Evolutionary conservation across 2,797 vertebrate species (phyloP).

Genomic region (Gephyroberyx darwinii): DNA sequence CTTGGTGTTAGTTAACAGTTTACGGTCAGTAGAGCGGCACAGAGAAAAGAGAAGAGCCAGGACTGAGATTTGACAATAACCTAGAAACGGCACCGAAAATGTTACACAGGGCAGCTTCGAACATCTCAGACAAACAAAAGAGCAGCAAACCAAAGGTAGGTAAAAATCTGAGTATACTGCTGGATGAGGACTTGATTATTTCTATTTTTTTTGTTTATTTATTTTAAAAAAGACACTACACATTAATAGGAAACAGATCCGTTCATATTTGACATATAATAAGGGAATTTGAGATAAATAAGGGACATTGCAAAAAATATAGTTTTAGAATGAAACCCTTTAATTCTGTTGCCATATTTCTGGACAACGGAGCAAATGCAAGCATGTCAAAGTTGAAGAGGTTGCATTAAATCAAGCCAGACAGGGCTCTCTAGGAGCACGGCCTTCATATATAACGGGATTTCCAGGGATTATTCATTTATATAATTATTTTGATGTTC

Average conservation of each 20-base stretch:
- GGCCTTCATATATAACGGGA: conserved; percentile 69
- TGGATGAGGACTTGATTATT: too few species aligned
- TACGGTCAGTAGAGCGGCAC: conserved; percentile 36
- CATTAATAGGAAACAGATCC: too few species aligned
- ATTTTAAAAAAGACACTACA: too few species aligned
- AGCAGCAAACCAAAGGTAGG: conserved; percentile 92
- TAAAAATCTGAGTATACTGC: conserved; percentile 1
- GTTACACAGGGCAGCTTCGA: conserved; percentile 93
- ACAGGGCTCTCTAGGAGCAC: conserved; percentile 54
- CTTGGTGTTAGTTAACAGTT: conserved; percentile 50
- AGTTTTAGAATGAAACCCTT: background rate
- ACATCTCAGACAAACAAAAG: conserved; percentile 91
- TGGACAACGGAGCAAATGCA: background rate
- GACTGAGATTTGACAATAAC: conserved; percentile 30
- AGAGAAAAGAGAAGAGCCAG: conserved; percentile 18
- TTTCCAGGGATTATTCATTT: conserved; percentile 77
- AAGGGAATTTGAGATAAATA: background rate
- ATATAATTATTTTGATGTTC: conserved; percentile 72
- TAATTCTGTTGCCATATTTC: conserved; percentile 10
- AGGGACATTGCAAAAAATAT: background rate
- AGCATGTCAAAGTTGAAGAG: background rate
- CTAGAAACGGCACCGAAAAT: conserved; percentile 77
- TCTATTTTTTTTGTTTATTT: too few species aligned
- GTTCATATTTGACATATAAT: too few species aligned
- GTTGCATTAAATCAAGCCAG: conserved; percentile 51